Base-by-base conservation (phyloP, 2,113 vertebrate species). In the Neopipo cinnamomea region DNA sequence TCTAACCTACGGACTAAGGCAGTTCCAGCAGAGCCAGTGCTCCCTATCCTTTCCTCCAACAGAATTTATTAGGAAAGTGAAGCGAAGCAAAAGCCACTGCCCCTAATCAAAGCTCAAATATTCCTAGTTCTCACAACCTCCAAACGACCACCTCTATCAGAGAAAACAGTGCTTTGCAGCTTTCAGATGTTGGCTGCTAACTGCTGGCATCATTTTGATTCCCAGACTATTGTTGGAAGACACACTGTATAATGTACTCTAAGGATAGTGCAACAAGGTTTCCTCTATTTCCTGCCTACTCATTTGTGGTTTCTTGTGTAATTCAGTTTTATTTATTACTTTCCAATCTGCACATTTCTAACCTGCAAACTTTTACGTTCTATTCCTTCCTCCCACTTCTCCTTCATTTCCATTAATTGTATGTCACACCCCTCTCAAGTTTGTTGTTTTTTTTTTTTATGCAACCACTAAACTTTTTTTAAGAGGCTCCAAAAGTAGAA, bases 401-500 rank as follows among this genome's bases (percentile, higher is more conserved):
- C 14, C 67, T 42, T 72, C 61, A 8, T 20, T 92, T 81, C 25
- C n/a, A 76, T 91, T 93, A 85, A 39, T 44, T 92, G 22, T 24
- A 31, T 33, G 30, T 67, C 52, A 78, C 18, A 25, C 19, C 33
- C 8, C 28, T 87, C 67, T 80, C 77, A 67, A 89, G 25, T 5
- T 84, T 70, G 91, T 82, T 89, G 74, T 70, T 49, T 70, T 92
- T 85, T 91, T 78, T 70, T 49, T 95, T 84, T 59, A 63, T 67
- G 30, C 25, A 74, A 30, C 39, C 25, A 67, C 30, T 86, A 55
- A 75, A 61, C 78, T 61, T 50, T 71, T 2, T 8, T 67, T 76
- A 84, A 65, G 65, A 76, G 15, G 25, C 2, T 90, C 28, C 12
- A 21, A 88, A 91, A 92, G 58, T 21, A 67, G 46, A 52, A 56